Percentiles rank a stretch among this genome's conserved stretches.
Evolutionary conservation across 2,888 invertebrate species (phyloP).

Genomic region (Phaonia tiefii): DNA sequence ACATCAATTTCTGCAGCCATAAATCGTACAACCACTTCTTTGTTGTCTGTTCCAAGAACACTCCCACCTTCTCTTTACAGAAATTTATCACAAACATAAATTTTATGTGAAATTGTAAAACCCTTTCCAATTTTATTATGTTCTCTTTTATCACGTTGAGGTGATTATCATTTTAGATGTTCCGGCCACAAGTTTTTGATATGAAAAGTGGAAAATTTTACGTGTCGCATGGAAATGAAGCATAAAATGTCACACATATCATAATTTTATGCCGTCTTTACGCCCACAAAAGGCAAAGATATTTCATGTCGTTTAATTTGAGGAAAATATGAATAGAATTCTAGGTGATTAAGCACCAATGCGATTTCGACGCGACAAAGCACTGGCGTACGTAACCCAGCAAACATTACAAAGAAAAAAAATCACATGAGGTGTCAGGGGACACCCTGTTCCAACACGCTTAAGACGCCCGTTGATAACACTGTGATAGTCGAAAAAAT

Average conservation of each 20-base stretch:
- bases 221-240: conserved; percentile 32
- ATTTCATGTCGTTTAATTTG: no score
- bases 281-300: conserved; percentile 1
- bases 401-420: no score
- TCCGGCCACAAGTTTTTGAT: background rate
- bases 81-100: conserved; percentile 6
- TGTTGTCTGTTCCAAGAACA: background rate
- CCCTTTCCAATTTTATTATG: background rate
- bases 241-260: conserved; percentile 17
- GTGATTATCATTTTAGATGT: conserved; percentile 10
- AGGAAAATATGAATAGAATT: no score
- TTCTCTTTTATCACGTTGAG: background rate
- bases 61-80: background rate
- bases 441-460: no score
- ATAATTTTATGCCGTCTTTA: conserved; percentile 32
- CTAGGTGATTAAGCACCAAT: no score
- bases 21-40: background rate
- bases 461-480: no score
- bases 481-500: no score
- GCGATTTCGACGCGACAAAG: no score
- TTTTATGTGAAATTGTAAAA: background rate
- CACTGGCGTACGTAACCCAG: no score
- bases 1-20: conserved; percentile 3
- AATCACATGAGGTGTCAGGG: no score
- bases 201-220: conserved; percentile 21